Conservation (phyloP, 2,797 vertebrate species). For the Gadopsis marmoratus region DNA sequence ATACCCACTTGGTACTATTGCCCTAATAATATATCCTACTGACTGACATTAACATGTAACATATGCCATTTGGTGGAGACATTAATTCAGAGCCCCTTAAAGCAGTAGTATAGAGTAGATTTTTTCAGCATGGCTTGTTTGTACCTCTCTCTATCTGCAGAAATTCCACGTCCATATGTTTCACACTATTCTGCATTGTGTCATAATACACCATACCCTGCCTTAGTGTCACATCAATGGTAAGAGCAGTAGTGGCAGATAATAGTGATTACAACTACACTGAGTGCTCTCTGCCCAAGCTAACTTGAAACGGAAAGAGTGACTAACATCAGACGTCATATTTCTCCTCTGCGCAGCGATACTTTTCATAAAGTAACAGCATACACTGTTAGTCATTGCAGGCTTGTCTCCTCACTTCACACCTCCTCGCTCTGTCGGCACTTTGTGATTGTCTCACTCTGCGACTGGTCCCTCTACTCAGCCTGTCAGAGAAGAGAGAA, state of each 20-base stretch:
- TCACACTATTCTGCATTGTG: constrained; percentile 2
- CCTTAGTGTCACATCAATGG: background rate
- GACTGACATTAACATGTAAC: constrained; percentile 20
- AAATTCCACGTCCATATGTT: background rate
- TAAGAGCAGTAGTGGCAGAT: constrained; percentile 15
- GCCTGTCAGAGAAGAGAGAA: constrained; percentile 65
- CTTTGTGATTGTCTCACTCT: constrained; percentile 69
- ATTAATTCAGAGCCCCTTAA: constrained; percentile 8
- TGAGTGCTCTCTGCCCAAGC: constrained; percentile 26
- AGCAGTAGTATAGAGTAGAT: background rate
- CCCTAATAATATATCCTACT: background rate
- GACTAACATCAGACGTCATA: constrained; percentile 37
- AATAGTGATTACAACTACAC: background rate
- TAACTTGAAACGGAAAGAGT: constrained; percentile 7
- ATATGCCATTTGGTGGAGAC: constrained; percentile 9
- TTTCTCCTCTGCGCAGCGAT: constrained; percentile 3
- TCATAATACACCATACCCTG: constrained; percentile 5
- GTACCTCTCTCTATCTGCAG: background rate
- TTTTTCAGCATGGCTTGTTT: background rate
- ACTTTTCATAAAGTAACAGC: constrained; percentile 41
- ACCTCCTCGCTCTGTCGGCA: constrained; percentile 59
- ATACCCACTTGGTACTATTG: background rate
- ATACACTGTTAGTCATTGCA: constrained; percentile 28
- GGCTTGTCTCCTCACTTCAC: constrained; percentile 62
- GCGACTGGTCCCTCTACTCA: constrained; percentile 54